Conservation (phyloP, 2,888 invertebrate species). For the Cephus sareptanus region DNA sequence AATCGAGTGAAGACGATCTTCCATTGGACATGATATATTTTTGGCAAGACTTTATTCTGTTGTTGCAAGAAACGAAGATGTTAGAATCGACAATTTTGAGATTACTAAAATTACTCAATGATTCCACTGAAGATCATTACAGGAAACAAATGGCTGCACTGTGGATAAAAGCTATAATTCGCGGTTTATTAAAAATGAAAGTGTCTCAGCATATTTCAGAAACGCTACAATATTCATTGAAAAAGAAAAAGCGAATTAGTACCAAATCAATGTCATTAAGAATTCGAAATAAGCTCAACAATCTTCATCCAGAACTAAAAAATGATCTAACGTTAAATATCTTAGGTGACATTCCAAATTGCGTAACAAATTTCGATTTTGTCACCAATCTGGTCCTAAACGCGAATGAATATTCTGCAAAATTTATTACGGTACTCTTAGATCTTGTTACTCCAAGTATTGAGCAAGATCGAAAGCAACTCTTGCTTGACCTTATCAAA, state of each 20-base stretch:
- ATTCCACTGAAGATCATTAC: conserved; percentile 48
- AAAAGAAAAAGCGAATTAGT: conserved; percentile 29
- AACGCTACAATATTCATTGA: conserved; percentile 40
- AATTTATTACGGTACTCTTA: conserved; percentile 45
- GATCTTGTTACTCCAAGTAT: conserved; percentile 44
- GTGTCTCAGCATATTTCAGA: conserved; percentile 46
- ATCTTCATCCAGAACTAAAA: conserved; percentile 39
- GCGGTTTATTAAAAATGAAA: conserved; percentile 65
- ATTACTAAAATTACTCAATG: conserved; percentile 65
- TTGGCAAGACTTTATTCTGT: conserved; percentile 70
- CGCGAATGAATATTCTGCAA: conserved; percentile 42
- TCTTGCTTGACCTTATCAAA: conserved; percentile 41
- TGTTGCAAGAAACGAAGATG: conserved; percentile 69
- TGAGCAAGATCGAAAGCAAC: conserved; percentile 30
- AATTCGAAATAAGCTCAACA: conserved; percentile 40
- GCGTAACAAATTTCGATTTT: conserved; percentile 45
- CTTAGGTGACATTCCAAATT: conserved; percentile 36
- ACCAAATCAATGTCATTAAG: conserved; percentile 33
- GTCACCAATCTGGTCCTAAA: conserved; percentile 43
- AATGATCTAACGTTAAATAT: conserved; percentile 43
- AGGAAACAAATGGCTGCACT: conserved; percentile 67
- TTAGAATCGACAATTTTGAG: conserved; percentile 67
- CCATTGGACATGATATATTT: conserved; percentile 54
- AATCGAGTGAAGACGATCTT: conserved; percentile 31
- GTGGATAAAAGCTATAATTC: conserved; percentile 69